A percentile compares a stretch with the other conserved stretches of the same genome.
Conservation (phyloP, 2,888 invertebrate species). For the Noctua pronuba region DNA sequence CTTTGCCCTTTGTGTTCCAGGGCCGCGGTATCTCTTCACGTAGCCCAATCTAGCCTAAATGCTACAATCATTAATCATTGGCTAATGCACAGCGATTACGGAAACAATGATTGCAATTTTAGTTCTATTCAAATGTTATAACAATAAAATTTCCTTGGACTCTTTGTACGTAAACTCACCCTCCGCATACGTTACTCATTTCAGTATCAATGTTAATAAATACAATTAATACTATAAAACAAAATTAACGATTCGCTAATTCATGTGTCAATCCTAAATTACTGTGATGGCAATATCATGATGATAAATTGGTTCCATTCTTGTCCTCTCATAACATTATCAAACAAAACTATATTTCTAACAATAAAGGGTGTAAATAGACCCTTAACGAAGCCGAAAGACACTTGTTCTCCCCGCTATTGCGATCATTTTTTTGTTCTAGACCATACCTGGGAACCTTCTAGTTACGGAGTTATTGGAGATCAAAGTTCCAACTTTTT, state of each 20-base stretch:
- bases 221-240: neutral
- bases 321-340: constrained; percentile 2
- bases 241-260: neutral
- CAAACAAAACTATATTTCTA: neutral
- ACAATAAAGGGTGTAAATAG: no score
- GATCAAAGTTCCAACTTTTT: no score
- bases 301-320: constrained; percentile 13
- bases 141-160: neutral
- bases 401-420: no score
- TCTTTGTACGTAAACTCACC: neutral
- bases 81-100: neutral
- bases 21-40: no score
- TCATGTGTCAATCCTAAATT: constrained; percentile 4
- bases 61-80: neutral
- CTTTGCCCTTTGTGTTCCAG: no score
- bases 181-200: neutral
- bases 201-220: neutral
- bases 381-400: no score
- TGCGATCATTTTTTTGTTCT: no score
- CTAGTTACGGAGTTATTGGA: no score
- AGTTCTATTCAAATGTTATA: neutral
- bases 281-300: constrained; percentile 3
- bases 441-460: no score
- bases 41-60: neutral
- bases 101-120: neutral